Base-by-base conservation (phyloP, 2,113 vertebrate genomes). In the Lutjanus erythropterus region DNA sequence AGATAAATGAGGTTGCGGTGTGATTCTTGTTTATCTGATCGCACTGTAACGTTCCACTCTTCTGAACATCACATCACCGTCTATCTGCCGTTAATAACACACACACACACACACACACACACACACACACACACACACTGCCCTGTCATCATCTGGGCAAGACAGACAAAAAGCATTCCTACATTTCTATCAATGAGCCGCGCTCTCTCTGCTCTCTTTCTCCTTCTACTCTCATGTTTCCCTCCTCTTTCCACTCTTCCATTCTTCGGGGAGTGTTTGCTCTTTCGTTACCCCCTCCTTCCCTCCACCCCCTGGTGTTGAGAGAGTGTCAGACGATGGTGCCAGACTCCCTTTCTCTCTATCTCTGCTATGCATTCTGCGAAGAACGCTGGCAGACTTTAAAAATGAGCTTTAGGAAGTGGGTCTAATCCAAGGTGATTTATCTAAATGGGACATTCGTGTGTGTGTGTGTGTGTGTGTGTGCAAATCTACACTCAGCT, bases 401-500 rank as follows among this genome's bases (percentile, higher is more conserved):
- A 77, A 86, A 91, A 91, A 89, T 89, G 71, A 89, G 88, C 84
- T 91, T 91, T 84, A 88, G 87, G 89, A 91, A 91, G 88, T 90
- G 77, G 87, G 88, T 86, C 91, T 91, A 90, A 92, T 90, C 90
- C 88, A 91, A 90, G 81, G 89, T 91, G 91, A 90, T 92, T 89
- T 87, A 88, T 91, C 76, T 86, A 89, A 91, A 90, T 83, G 76
- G 86, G 86, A 77, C 68, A 59, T 78, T 46, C 27, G 1, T 75
- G 33, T 65, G 44, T 47, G 37, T 62, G 71, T 49, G 71, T 73
- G 71, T 41, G 47, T 74, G 46, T 67, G n/a, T 41, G 46, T 75
- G 46, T 53, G 56, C 0, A 16, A 59, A 29, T 65, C 23, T 59
- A 25, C 23, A 10, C n/a, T 23, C 8, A 19, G 33, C 46, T 69